Percentiles rank a stretch among this genome's conserved stretches.
Evolutionary conservation across 1,140 invertebrate species (phyloP).

Genomic region (Campoletis sonorensis): DNA sequence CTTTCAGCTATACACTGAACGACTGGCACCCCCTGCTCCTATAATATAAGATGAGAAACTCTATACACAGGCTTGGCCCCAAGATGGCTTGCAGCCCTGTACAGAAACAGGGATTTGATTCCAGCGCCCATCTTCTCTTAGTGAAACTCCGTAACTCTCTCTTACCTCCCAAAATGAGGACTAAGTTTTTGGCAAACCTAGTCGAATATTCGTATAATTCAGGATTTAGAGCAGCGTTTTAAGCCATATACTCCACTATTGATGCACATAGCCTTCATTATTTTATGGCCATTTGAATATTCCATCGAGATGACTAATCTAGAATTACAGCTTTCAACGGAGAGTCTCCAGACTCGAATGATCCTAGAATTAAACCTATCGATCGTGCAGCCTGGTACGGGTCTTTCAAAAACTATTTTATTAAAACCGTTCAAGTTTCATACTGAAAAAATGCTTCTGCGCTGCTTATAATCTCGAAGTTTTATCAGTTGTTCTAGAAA

Average conservation of each 20-base stretch:
- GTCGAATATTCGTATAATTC: background rate
- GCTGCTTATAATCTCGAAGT: no score
- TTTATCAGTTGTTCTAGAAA: background rate
- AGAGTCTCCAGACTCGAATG: no score
- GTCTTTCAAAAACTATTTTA: no score
- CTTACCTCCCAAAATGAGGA: background rate
- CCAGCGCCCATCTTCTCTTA: background rate
- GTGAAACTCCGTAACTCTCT: background rate
- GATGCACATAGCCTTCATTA: background rate
- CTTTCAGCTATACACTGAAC: slow-evolving; percentile 16
- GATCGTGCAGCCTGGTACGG: no score
- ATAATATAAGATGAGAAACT: background rate
- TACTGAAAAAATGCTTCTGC: background rate
- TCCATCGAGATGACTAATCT: no score
- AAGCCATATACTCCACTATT: background rate
- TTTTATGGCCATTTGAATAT: background rate
- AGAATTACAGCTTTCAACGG: no score
- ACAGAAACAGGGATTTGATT: background rate
- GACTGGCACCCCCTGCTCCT: background rate
- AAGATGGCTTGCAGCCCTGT: background rate
- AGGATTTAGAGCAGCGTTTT: background rate
- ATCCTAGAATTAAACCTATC: no score
- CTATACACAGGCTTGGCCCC: background rate
- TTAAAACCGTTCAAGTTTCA: background rate
- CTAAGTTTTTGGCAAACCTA: background rate